Evolutionary conservation across 2,888 invertebrate genomes (phyloP).

Genomic region (Nysson spinosus): DNA sequence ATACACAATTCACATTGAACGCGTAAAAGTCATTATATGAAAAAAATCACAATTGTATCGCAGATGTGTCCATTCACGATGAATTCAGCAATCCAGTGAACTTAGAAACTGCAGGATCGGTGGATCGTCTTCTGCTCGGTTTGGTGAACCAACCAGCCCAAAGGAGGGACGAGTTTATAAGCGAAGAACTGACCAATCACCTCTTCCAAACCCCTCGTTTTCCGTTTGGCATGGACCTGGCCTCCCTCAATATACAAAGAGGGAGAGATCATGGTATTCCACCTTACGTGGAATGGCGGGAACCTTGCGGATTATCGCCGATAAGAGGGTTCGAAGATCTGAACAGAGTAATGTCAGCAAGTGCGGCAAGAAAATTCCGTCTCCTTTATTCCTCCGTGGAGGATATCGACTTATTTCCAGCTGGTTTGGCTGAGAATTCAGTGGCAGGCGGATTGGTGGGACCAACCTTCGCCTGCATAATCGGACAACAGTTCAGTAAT

Average conservation of each 20-base stretch:
- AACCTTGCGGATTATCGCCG: conserved; percentile 86
- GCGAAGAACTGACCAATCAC: conserved; percentile 89
- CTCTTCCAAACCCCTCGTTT: conserved; percentile 86
- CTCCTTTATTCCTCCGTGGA: conserved; percentile 82
- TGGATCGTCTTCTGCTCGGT: conserved; percentile 88
- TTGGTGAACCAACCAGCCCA: conserved; percentile 88
- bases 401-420: conserved; percentile 91
- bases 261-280: conserved; percentile 93
- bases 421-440: conserved; percentile 89
- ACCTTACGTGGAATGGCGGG: conserved; percentile 88
- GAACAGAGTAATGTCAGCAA: conserved; percentile 83
- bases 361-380: conserved; percentile 82
- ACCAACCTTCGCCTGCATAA: conserved; percentile 92
- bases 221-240: conserved; percentile 90
- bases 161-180: conserved; percentile 89
- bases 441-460: conserved; percentile 89
- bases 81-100: conserved; percentile 83
- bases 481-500: conserved; percentile 90
- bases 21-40: too few relatives aligned
- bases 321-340: conserved; percentile 86
- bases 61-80: conserved; percentile 89
- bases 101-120: conserved; percentile 87
- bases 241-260: conserved; percentile 91
- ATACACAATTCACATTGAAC: too few relatives aligned
- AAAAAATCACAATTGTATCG: too few relatives aligned